Evolutionary conservation across 2,888 invertebrate species (phyloP).

Genomic region (Kuschelorhynchus macadamiae): DNA sequence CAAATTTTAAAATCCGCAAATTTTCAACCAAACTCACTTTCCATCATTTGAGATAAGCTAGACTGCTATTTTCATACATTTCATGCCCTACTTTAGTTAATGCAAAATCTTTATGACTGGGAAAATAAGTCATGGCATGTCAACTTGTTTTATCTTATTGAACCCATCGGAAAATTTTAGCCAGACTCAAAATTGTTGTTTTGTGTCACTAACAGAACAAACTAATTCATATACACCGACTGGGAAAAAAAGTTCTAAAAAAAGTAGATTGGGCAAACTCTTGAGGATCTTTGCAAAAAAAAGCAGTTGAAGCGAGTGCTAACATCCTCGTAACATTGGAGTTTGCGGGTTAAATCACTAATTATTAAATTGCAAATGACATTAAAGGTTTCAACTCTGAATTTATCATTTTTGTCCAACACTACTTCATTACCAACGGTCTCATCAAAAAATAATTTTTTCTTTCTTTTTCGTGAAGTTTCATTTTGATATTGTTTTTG

Average conservation of each 20-base stretch:
- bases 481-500: too few species aligned
- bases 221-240: neutral
- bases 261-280: too few species aligned
- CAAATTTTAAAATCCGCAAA: neutral
- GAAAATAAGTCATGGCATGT: neutral
- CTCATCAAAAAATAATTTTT: too few species aligned
- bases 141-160: neutral
- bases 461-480: too few species aligned
- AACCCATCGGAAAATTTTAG: neutral
- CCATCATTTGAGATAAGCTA: neutral
- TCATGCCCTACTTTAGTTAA: neutral
- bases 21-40: neutral
- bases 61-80: slow-evolving; percentile 4
- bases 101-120: neutral
- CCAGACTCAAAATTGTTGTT: neutral
- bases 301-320: too few species aligned
- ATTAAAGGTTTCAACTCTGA: too few species aligned
- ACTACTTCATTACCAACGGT: too few species aligned
- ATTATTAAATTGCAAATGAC: too few species aligned
- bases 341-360: too few species aligned
- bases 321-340: too few species aligned
- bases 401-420: too few species aligned
- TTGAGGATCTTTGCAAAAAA: too few species aligned
- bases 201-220: neutral
- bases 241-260: neutral